Evolutionary conservation across 2,113 vertebrate species (phyloP).

Genomic region (Arothron firmamentum): DNA sequence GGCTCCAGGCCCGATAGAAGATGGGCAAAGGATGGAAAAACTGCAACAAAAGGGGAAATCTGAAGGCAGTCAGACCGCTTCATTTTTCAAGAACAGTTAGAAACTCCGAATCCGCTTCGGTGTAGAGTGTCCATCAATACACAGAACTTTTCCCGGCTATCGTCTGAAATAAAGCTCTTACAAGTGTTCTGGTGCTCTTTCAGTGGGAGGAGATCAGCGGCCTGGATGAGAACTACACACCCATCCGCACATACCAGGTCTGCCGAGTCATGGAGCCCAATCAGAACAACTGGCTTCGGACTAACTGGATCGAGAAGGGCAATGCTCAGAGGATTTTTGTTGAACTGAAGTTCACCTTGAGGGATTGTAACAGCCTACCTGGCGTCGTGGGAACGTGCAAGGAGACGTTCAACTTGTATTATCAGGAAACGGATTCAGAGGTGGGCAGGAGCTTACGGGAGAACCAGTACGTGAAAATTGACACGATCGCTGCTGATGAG

Average conservation of each 20-base stretch:
- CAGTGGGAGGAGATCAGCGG: slow-evolving; percentile 99
- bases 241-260: slow-evolving; percentile 98
- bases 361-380: slow-evolving; percentile 99
- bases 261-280: slow-evolving; percentile 99
- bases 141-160: no score
- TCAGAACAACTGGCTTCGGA: slow-evolving; percentile 99
- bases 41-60: no score
- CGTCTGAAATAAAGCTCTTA: no score
- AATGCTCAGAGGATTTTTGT: slow-evolving; percentile 99
- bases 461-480: slow-evolving; percentile 97
- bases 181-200: slow-evolving; percentile 27
- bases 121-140: no score
- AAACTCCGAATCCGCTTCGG: no score
- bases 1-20: no score
- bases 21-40: no score
- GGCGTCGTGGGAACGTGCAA: slow-evolving; percentile 98
- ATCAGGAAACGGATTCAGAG: slow-evolving; percentile 98
- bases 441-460: slow-evolving; percentile 94
- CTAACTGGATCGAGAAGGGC: slow-evolving; percentile 99
- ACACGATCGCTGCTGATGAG: slow-evolving; percentile 99
- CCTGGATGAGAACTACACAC: slow-evolving; percentile 98
- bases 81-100: no score
- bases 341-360: slow-evolving; percentile 99
- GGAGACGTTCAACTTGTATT: slow-evolving; percentile 99
- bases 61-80: no score